A percentile compares a stretch with the other conserved stretches of the same genome.
phyloP scores from a whole-genome alignment of 92 coral and sea anemone genomes.

The Heliopora coerulea region DNA sequence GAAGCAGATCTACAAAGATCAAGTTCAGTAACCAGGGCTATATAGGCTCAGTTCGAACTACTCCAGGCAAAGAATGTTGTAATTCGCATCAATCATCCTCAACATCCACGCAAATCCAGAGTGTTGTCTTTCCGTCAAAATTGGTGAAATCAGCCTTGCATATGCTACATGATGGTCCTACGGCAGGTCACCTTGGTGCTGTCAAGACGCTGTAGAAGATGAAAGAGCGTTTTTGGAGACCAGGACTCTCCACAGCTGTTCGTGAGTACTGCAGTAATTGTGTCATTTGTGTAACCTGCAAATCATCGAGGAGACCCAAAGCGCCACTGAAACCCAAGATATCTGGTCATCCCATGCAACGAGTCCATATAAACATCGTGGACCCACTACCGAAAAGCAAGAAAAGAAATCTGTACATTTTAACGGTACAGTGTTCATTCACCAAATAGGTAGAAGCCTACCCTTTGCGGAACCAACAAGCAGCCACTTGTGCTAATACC shows the following conservation, averaged over 20 bases:
- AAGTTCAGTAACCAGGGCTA: slow-evolving; percentile 35
- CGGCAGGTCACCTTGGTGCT: slow-evolving; percentile 46
- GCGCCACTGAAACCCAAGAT: slow-evolving; percentile 8
- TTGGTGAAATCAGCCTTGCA: slow-evolving; percentile 30
- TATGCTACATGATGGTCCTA: slow-evolving; percentile 43
- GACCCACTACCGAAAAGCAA: slow-evolving; percentile 50
- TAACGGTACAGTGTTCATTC: slow-evolving; percentile 49
- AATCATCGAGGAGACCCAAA: not conserved
- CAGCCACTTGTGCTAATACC: slow-evolving; percentile 47
- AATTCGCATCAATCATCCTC: not conserved
- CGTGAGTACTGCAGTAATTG: slow-evolving; percentile 41
- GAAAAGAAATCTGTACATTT: slow-evolving; percentile 41
- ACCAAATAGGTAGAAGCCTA: slow-evolving; percentile 64
- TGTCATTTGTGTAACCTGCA: slow-evolving; percentile 42
- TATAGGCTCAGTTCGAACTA: slow-evolving; percentile 33
- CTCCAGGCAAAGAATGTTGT: slow-evolving; percentile 21
- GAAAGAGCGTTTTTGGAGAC: slow-evolving; percentile 57
- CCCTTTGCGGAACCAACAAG: slow-evolving; percentile 47
- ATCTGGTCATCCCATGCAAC: slow-evolving; percentile 2
- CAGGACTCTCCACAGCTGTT: slow-evolving; percentile 47
- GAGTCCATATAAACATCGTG: slow-evolving; percentile 8
- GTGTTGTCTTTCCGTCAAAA: slow-evolving; percentile 37
- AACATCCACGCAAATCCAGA: not conserved
- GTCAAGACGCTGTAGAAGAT: slow-evolving; percentile 54
- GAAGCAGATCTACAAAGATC: slow-evolving; percentile 1